phyloP scores from a whole-genome alignment of 1,140 invertebrate genomes.

The Aporrectodea caliginosa region DNA sequence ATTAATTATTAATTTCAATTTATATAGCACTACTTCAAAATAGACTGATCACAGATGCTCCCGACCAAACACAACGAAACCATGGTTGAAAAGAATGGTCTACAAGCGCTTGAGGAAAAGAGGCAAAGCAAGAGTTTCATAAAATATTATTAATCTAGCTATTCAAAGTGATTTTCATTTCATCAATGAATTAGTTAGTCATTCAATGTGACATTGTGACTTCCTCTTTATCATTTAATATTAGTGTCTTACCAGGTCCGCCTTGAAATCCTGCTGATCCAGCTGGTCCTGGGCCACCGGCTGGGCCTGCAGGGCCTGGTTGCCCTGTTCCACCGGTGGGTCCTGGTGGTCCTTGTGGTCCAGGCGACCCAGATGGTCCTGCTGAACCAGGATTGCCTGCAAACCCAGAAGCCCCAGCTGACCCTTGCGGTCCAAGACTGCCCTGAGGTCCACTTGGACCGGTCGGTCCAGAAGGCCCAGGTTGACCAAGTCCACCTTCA shows the following conservation, averaged over 20 bases:
- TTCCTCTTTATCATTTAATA: no score
- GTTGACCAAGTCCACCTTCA: background rate
- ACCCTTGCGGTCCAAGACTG: background rate
- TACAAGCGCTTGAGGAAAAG: no score
- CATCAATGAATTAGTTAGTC: no score
- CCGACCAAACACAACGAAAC: no score
- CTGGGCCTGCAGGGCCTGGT: background rate
- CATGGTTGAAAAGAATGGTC: no score
- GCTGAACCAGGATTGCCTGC: background rate
- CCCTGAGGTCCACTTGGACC: background rate
- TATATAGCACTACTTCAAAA: no score
- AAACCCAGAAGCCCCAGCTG: background rate
- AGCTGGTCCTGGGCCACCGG: background rate
- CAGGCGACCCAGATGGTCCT: background rate
- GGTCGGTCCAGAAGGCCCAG: background rate
- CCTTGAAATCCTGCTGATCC: background rate
- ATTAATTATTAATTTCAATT: no score
- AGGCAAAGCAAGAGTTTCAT: no score
- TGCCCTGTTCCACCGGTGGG: background rate
- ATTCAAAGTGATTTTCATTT: background rate
- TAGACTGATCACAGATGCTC: no score
- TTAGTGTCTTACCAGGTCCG: background rate
- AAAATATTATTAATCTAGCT: background rate
- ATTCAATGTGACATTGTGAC: no score
- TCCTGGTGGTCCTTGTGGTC: background rate